Conservation (phyloP, 1,140 invertebrate genomes). For the Drosophila kurseongensis region DNA sequence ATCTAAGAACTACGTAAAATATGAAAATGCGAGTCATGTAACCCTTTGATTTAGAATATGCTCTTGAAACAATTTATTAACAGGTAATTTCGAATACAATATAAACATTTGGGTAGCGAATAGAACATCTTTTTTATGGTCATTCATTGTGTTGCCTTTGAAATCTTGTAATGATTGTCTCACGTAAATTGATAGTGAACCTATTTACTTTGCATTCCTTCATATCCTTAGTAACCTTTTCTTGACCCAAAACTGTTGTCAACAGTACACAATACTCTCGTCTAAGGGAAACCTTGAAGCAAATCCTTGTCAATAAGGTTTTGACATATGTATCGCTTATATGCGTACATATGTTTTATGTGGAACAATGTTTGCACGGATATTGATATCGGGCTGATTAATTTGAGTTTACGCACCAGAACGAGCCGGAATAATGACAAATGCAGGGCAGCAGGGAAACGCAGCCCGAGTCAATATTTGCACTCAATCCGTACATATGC, state of each 20-base stretch:
- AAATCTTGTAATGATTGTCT: no score
- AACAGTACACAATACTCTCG: neutral
- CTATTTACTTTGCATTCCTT: neutral
- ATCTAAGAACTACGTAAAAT: no score
- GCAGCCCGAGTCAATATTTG: slow-evolving; percentile 67
- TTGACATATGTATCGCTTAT: slow-evolving; percentile 27
- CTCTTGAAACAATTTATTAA: no score
- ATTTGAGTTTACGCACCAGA: slow-evolving; percentile 50
- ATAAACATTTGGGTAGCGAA: no score
- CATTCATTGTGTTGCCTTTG: no score
- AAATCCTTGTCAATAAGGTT: slow-evolving; percentile 17
- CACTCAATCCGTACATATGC: slow-evolving; percentile 81
- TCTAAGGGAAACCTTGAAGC: neutral
- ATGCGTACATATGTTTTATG: slow-evolving; percentile 48
- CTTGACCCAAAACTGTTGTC: neutral
- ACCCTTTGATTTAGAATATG: no score
- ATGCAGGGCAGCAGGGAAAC: slow-evolving; percentile 9
- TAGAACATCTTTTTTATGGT: no score
- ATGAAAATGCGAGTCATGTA: no score
- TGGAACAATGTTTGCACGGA: slow-evolving; percentile 52
- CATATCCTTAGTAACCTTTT: neutral
- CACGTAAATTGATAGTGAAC: no score
- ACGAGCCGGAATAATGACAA: slow-evolving; percentile 44
- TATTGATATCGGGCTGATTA: slow-evolving; percentile 73
- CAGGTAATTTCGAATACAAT: no score